Base-by-base conservation (phyloP, 2,113 vertebrate species). In the Regulus satrapa region DNA sequence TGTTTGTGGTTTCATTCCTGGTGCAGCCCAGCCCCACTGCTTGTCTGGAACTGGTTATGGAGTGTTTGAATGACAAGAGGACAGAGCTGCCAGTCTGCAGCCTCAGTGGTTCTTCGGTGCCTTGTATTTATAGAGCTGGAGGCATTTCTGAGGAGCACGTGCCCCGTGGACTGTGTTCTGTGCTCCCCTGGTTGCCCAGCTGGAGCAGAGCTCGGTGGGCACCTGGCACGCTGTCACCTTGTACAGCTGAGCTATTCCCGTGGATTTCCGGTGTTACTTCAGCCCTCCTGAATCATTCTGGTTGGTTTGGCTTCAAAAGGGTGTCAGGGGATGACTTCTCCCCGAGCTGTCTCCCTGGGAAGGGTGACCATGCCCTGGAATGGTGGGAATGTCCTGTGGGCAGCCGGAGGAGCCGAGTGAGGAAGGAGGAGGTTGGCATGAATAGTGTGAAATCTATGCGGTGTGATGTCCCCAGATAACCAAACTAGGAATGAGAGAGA, bases 351-450 rank as follows among this genome's bases (percentile, higher is more conserved):
- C 52, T 36, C 55, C 43, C 54, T n/a, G 49, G 29, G 58, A 69
- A 92, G 77, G 14, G 14, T 92, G 63, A 40, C 38, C 14, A 0
- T 88, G 86, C 48, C 28, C 41, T 34, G 89, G 89, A 74, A 93
- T 96, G 92, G 63, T 58, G 92, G 85, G 91, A 97, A 96, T 96
- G 94, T 95, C 85, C 84, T 94, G 83, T 82, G 94, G 62, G 86
- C 74, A 95, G 58, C 67, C 0, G 0, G 73, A 36, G 79, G 71
- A 67, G 41, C 59, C 25, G 61, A 2, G 11, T 61, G 56, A 71
- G 76, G 71, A 43, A 59, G 62, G 59, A 71, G 45, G 23, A 91
- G 26, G 67, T 8, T 85, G 62, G 61, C 56, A 34, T 71, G 81
- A 86, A 3, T 7, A 20, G 45, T 49, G 73, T 79, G 62, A 83